A percentile compares a stretch with the other conserved stretches of the same genome.
phyloP scores from a whole-genome alignment of 2,888 invertebrate genomes.

The Xestia c-nigrum region DNA sequence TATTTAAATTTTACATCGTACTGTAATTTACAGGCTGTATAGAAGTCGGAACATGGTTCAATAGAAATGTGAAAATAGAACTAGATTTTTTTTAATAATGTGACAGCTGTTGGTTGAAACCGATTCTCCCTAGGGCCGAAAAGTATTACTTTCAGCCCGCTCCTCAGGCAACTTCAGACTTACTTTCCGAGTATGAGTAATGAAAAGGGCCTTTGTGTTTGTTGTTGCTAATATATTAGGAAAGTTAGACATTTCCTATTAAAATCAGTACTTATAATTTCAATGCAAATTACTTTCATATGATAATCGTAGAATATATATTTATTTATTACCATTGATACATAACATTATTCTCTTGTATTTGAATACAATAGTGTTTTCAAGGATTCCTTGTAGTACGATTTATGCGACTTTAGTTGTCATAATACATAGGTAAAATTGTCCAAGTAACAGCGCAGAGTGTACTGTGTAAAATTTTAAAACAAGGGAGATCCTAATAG shows the following conservation, averaged over 20 bases:
- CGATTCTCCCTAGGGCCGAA: too few species aligned
- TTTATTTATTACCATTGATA: slow-evolving; percentile 49
- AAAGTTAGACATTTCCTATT: neutral
- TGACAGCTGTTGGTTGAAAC: too few species aligned
- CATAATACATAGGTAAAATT: slow-evolving; percentile 10
- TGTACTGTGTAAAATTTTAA: neutral
- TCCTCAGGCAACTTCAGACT: too few species aligned
- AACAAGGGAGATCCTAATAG: neutral
- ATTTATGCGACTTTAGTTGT: slow-evolving; percentile 3
- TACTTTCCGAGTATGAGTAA: too few species aligned
- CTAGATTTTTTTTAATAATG: too few species aligned
- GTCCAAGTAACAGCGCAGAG: neutral
- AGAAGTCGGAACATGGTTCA: too few species aligned
- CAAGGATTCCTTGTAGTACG: slow-evolving; percentile 41
- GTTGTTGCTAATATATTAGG: neutral
- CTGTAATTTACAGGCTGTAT: too few species aligned
- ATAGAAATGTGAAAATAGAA: too few species aligned
- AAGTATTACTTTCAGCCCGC: too few species aligned
- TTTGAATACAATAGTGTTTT: slow-evolving; percentile 70
- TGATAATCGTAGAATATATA: slow-evolving; percentile 39
- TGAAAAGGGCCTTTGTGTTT: neutral
- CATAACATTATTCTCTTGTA: slow-evolving; percentile 53
- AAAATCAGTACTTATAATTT: slow-evolving; percentile 14
- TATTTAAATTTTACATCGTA: too few species aligned
- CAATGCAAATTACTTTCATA: slow-evolving; percentile 23